A percentile compares a stretch with the other conserved stretches of the same genome.
Evolutionary conservation across 2,113 vertebrate genomes (phyloP).

Genomic region (Gracilinanus agilis): DNA sequence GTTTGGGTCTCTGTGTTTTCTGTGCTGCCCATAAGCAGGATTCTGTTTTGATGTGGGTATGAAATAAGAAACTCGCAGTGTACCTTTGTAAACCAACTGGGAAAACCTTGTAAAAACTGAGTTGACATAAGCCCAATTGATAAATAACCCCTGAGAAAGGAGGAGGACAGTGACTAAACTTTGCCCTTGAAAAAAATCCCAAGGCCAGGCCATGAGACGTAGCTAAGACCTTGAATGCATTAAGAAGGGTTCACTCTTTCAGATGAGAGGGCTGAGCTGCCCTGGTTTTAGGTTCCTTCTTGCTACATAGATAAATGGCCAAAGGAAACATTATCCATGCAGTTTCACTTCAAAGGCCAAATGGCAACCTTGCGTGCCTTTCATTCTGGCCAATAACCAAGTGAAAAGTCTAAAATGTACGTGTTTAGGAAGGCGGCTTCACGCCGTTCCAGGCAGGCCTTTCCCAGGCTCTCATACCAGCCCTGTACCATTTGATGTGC

Average conservation of each 20-base stretch:
- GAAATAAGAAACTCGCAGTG: constrained; percentile 47
- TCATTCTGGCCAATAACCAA: constrained; percentile 81
- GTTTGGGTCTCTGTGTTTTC: neutral
- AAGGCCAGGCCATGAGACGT: neutral
- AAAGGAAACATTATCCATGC: constrained; percentile 86
- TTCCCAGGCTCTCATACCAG: constrained; percentile 79
- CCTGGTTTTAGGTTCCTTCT: constrained; percentile 69
- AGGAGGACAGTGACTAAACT: constrained; percentile 30
- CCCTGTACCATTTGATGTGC: constrained; percentile 79
- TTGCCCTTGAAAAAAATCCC: constrained; percentile 61
- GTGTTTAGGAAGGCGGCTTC: constrained; percentile 80
- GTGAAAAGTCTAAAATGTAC: constrained; percentile 79
- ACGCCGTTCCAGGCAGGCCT: constrained; percentile 76
- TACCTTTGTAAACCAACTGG: constrained; percentile 1
- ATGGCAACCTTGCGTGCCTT: constrained; percentile 77
- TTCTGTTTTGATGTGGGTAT: constrained; percentile 46
- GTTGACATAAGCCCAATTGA: constrained; percentile 37
- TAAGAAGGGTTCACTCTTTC: neutral
- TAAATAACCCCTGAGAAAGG: constrained; percentile 41
- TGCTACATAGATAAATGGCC: constrained; percentile 83
- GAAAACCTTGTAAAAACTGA: constrained; percentile 28
- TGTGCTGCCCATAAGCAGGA: neutral
- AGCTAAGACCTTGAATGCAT: neutral
- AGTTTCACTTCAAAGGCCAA: constrained; percentile 85
- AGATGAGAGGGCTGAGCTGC: constrained; percentile 30